A percentile compares a stretch with the other conserved stretches of the same genome.
Conservation (phyloP, 2,888 invertebrate species). For the Eueremaeus valkanovi region DNA sequence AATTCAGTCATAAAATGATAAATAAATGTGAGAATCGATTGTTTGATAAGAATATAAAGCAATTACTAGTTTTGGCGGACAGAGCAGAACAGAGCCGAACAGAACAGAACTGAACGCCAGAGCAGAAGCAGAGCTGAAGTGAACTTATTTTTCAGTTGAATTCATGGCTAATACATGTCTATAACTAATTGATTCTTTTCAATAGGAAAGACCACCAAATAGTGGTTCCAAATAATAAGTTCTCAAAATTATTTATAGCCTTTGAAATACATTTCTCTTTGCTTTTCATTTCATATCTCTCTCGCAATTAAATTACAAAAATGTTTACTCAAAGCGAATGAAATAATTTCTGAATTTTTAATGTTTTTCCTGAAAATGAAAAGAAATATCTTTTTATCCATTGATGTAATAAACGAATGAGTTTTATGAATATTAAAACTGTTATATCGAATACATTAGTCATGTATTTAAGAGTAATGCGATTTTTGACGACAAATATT, state of each 20-base stretch:
- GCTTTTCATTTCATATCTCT: background rate
- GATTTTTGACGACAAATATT: too few species aligned
- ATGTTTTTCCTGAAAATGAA: too few species aligned
- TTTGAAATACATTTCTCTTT: background rate
- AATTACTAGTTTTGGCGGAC: slow-evolving; percentile 2
- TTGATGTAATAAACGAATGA: too few species aligned
- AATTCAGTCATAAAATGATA: background rate
- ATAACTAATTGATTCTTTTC: slow-evolving; percentile 20
- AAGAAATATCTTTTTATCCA: too few species aligned
- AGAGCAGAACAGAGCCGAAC: too few species aligned
- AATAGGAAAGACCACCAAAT: slow-evolving; percentile 16
- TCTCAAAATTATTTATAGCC: background rate
- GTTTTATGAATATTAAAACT: too few species aligned
- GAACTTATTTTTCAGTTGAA: slow-evolving; percentile 19
- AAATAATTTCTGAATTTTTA: background rate
- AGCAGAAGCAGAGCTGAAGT: background rate
- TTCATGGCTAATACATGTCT: slow-evolving; percentile 5
- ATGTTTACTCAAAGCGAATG: background rate
- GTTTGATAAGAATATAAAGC: background rate
- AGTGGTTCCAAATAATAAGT: background rate
- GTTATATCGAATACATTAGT: too few species aligned
- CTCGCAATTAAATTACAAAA: background rate
- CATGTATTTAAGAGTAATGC: too few species aligned
- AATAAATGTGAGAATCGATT: background rate
- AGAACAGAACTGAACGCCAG: too few species aligned